Conservation (phyloP, 2,113 vertebrate species). For the Austrofundulus limnaeus region DNA sequence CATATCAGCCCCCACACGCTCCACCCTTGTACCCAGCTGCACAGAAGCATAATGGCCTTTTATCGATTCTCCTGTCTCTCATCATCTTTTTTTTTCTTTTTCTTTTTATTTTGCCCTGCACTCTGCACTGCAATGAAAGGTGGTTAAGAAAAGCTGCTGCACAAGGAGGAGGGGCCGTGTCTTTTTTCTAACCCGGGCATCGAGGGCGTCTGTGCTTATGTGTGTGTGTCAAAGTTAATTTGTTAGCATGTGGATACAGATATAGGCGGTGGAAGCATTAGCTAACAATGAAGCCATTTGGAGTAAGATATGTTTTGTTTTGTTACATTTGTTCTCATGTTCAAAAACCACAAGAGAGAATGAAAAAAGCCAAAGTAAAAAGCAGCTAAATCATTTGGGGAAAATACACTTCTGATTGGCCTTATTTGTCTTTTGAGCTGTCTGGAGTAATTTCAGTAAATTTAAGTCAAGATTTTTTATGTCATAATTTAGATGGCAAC, state of each 20-base stretch:
- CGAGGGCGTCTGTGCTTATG: conserved; percentile 4
- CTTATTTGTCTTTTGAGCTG: conserved; percentile 27
- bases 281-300: conserved; percentile 42
- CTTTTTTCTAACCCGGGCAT: conserved; percentile 17
- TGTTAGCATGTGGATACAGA: background rate
- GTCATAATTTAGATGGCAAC: conserved; percentile 11
- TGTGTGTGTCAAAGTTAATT: conserved; percentile 9
- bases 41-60: conserved; percentile 70
- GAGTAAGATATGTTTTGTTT: conserved; percentile 32
- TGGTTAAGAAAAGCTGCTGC: conserved; percentile 60
- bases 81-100: conserved; percentile 40
- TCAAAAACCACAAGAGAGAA: conserved; percentile 21
- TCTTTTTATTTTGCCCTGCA: conserved; percentile 34
- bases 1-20: conserved; percentile 53
- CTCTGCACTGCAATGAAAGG: conserved; percentile 54
- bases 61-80: conserved; percentile 66
- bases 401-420: conserved; percentile 20
- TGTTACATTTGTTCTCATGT: background rate
- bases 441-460: conserved; percentile 35
- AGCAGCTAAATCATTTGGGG: conserved; percentile 7
- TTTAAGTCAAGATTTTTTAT: conserved; percentile 32
- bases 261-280: conserved; percentile 8
- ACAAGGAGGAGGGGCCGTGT: conserved; percentile 20
- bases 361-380: conserved; percentile 9
- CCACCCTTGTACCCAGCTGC: conserved; percentile 46